Percentiles rank a stretch among this genome's conserved stretches.
Conservation (phyloP, 2,113 vertebrate species). For the Bujurquina vittata region DNA sequence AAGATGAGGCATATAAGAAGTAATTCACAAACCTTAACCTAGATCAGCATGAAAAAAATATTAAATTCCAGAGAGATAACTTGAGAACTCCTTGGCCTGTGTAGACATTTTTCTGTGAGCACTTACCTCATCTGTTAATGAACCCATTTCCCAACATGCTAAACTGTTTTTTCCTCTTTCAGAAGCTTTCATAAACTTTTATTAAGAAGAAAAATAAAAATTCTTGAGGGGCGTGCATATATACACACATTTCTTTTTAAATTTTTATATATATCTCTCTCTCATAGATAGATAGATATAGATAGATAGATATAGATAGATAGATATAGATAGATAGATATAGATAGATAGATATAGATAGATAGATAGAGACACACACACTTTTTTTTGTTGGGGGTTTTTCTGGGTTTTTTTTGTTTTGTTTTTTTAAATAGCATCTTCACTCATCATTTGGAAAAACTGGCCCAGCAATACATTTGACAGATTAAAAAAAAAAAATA, state of each 20-base stretch:
- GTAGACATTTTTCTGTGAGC: neutral
- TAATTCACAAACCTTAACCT: neutral
- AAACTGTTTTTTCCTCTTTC: neutral
- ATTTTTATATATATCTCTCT: too few species aligned
- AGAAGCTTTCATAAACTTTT: neutral
- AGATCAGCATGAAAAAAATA: constrained; percentile 16
- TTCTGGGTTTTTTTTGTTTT: too few species aligned
- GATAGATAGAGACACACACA: too few species aligned
- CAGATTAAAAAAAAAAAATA: neutral
- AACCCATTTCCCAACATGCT: neutral
- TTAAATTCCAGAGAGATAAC: constrained; percentile 35
- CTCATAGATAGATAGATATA: too few species aligned
- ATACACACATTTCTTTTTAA: too few species aligned
- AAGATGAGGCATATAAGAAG: neutral
- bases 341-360: too few species aligned
- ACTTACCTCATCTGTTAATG: neutral
- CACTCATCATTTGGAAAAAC: neutral
- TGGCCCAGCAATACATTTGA: neutral
- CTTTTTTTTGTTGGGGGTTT: too few species aligned
- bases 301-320: too few species aligned
- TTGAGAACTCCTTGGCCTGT: neutral
- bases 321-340: too few species aligned
- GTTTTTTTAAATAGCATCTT: too few species aligned
- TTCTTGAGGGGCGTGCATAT: too few species aligned
- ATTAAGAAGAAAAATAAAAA: too few species aligned